These are phyloP conservation scores for Drosophila sordidula DNA, from an alignment of 2,888 invertebrate genomes.

Conservation along the genomic window DNA sequence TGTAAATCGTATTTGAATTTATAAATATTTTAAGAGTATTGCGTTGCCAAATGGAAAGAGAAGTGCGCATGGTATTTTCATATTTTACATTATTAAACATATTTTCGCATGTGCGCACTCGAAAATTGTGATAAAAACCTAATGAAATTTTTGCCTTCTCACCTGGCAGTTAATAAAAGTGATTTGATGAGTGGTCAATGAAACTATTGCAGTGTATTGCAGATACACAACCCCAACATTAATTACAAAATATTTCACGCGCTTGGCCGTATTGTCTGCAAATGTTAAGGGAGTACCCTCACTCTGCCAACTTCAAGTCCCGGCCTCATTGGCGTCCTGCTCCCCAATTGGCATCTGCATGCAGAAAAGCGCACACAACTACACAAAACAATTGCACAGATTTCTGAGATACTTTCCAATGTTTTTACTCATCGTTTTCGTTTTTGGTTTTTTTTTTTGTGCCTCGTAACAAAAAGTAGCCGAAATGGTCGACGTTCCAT, in stretches of 20 bases:
- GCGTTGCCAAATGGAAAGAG: slow-evolving; percentile 11
- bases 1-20: slow-evolving; percentile 26
- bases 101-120: slow-evolving; percentile 4
- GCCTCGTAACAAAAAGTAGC: slow-evolving; percentile 15
- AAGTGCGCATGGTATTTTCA: slow-evolving; percentile 12
- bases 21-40: slow-evolving; percentile 31
- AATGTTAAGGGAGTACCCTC: slow-evolving; percentile 3
- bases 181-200: slow-evolving; percentile 6
- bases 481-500: slow-evolving; percentile 31
- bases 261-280: slow-evolving; percentile 17
- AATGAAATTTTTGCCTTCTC: slow-evolving; percentile 9
- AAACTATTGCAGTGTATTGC: neutral
- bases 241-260: slow-evolving; percentile 43
- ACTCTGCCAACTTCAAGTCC: neutral
- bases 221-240: slow-evolving; percentile 21
- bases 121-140: slow-evolving; percentile 1
- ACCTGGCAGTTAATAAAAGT: slow-evolving; percentile 23
- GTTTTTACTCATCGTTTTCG: slow-evolving; percentile 6
- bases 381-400: slow-evolving; percentile 52
- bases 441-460: slow-evolving; percentile 1
- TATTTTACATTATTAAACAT: slow-evolving; percentile 9
- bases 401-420: slow-evolving; percentile 55
- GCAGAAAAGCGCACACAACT: slow-evolving; percentile 5
- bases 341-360: slow-evolving; percentile 34
- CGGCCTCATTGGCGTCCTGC: slow-evolving; percentile 6